Conservation (phyloP, 2,113 vertebrate genomes). For the Typhlomys cinereus region DNA sequence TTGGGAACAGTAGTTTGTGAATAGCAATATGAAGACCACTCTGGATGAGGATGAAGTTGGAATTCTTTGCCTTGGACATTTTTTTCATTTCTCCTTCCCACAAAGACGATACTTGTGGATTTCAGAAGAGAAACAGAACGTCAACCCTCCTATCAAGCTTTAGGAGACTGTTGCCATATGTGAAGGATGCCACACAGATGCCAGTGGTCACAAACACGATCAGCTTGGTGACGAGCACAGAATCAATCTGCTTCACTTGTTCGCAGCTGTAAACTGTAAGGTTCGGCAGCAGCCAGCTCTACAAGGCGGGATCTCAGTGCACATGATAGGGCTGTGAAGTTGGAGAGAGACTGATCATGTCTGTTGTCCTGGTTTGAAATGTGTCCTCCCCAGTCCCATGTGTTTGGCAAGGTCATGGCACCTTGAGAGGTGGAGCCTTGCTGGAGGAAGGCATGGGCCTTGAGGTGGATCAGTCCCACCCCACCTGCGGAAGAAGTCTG, state of each 20-base stretch:
- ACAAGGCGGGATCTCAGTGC: too few relatives aligned
- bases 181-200: background rate
- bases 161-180: background rate
- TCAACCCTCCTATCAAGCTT: background rate
- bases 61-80: background rate
- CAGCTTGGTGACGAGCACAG: background rate
- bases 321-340: too few relatives aligned
- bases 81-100: conserved; percentile 5
- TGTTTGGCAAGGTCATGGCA: too few relatives aligned
- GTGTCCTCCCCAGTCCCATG: too few relatives aligned
- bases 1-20: background rate
- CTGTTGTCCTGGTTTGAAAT: background rate
- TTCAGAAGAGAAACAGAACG: background rate
- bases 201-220: background rate
- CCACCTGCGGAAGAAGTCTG: too few relatives aligned
- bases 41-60: background rate
- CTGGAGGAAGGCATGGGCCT: too few relatives aligned
- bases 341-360: too few relatives aligned
- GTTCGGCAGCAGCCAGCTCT: background rate
- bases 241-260: background rate
- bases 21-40: background rate
- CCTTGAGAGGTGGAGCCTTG: too few relatives aligned
- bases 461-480: too few relatives aligned
- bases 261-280: too few relatives aligned
- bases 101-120: background rate